Evolutionary conservation across 1,140 invertebrate genomes (phyloP), one percentile per base, ranked within the genome.

Genomic region (Lepidurus couesii): DNA sequence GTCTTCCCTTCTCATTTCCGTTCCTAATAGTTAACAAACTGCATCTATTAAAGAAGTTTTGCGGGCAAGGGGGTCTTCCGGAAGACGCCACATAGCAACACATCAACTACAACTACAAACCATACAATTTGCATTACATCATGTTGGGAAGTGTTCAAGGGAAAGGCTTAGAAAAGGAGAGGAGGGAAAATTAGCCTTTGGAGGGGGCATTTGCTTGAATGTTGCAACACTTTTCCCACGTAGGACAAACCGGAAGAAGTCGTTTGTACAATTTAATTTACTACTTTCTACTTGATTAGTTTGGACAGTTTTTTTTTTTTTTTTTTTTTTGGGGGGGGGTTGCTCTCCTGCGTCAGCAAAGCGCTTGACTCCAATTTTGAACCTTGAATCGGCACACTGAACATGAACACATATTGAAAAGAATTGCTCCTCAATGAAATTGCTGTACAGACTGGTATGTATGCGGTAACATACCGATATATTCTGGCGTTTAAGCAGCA

Each of bases 41-140:
- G 53, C 53, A 65, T 65, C 53, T 65, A 65, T 65, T 65, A 65
- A 65, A 65, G 21, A 65, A 65, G 53, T 34, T 26, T 34, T 34
- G 34, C 34, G 53, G 53, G 53, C 16, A 7, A 65, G 53, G 45
- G 45, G 45, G 45, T 7, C 53, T 65, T 65, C 53, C 53, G 53
- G 53, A 65, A 65, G 8, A 65, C 13, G 53, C 53, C 21, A 16
- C 53, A 65, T 9, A 65, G 53, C 53, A 65, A 65, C 53, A 65
- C 53, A 65, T 9, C 53, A 65, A 65, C 53, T 13, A 65, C 34
- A 34, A 4, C 34, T 34, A 34, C 34, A 34, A 34, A 34, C 34
- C 34, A 34, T 34, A 65, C 13, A 65, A 65, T 13, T 65, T 65
- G 53, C 53, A 13, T 65, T 65, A 65, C 16, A 65, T 65, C 53